Conservation (phyloP, 2,888 invertebrate species). For the Odontomyia ornata region DNA sequence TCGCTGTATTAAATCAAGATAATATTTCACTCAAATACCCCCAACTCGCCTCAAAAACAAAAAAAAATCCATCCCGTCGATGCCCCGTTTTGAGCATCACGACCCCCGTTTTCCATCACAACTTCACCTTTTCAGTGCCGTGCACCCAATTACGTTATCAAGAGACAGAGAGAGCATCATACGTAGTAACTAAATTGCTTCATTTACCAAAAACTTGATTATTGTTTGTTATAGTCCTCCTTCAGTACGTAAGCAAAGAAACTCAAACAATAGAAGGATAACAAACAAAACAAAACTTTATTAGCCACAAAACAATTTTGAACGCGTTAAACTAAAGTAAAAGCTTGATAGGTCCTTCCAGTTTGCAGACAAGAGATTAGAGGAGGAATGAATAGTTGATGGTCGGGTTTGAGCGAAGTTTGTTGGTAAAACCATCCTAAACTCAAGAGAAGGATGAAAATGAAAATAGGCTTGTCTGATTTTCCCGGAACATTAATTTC, state of each 20-base stretch:
- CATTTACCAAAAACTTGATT: conserved; percentile 31
- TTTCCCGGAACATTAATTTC: conserved; percentile 38
- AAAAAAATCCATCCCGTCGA: too few relatives aligned
- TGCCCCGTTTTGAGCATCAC: too few relatives aligned
- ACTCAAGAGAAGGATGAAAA: conserved; percentile 22
- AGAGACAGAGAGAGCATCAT: conserved; percentile 4
- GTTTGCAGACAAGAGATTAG: too few relatives aligned
- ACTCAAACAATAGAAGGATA: conserved; percentile 23
- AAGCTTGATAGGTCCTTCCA: conserved; percentile 1
- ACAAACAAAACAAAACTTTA: conserved; percentile 44
- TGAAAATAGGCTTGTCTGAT: conserved; percentile 31
- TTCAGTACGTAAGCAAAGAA: conserved; percentile 5
- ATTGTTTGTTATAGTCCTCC: conserved; percentile 1
- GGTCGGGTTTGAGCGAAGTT: too few relatives aligned
- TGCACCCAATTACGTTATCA: background rate
- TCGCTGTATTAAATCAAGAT: too few relatives aligned
- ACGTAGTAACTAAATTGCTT: conserved; percentile 17
- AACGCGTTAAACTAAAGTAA: conserved; percentile 28
- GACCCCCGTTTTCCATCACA: too few relatives aligned
- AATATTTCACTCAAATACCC: too few relatives aligned
- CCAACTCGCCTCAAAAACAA: too few relatives aligned
- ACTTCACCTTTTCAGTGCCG: too few relatives aligned
- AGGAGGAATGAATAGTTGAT: too few relatives aligned
- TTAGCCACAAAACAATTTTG: conserved; percentile 41
- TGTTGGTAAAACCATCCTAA: too few relatives aligned